Conservation (phyloP, 2,888 invertebrate species). For the Amblyjoppa fuscipennis region DNA sequence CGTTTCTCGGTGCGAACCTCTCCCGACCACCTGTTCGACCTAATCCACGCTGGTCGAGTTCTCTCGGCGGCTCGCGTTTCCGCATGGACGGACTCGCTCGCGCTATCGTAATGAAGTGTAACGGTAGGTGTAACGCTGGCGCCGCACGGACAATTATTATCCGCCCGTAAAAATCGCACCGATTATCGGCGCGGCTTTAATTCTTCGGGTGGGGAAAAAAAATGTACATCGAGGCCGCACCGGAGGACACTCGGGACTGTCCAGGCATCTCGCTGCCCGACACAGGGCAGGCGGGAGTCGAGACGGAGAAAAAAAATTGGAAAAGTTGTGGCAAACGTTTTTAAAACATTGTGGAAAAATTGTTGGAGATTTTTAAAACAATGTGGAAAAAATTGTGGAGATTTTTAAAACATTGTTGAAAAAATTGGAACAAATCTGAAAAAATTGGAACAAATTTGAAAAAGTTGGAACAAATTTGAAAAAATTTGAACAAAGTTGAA, state of each 20-base stretch:
- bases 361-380: too few relatives aligned
- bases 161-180: not conserved
- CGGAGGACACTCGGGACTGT: too few relatives aligned
- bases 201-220: not conserved
- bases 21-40: conserved; percentile 60
- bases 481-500: too few relatives aligned
- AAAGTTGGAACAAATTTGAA: too few relatives aligned
- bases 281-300: too few relatives aligned
- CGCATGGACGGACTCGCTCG: conserved; percentile 40
- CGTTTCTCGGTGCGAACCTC: conserved; percentile 10
- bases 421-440: too few relatives aligned
- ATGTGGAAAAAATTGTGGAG: too few relatives aligned
- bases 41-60: conserved; percentile 49
- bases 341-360: too few relatives aligned
- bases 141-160: conserved; percentile 10
- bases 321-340: not conserved
- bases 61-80: conserved; percentile 39
- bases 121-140: not conserved
- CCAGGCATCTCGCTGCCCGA: too few relatives aligned
- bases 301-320: not conserved
- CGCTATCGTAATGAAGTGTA: conserved; percentile 47
- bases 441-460: too few relatives aligned
- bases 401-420: too few relatives aligned
- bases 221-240: too few relatives aligned
- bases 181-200: not conserved